A percentile compares a stretch with the other conserved stretches of the same genome.
Evolutionary conservation across 1,140 invertebrate genomes (phyloP).

Genomic region (Dermatophagoides farinae): DNA sequence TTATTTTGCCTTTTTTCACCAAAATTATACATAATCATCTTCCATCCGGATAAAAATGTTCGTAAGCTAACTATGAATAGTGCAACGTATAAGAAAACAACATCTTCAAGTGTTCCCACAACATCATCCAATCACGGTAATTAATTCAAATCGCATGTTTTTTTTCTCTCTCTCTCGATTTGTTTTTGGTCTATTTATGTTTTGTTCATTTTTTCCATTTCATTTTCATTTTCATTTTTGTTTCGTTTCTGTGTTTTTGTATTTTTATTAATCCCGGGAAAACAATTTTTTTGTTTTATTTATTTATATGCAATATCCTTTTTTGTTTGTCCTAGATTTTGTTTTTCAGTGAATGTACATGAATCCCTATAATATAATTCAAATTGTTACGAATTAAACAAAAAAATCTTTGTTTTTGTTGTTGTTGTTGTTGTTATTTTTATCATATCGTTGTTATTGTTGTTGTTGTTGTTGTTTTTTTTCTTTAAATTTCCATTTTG

Average conservation of each 20-base stretch:
- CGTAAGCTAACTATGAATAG: slow-evolving; percentile 64
- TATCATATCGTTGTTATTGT: not conserved
- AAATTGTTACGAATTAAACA: not conserved
- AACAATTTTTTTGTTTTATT: too few relatives aligned
- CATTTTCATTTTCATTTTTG: too few relatives aligned
- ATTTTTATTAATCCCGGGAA: not conserved
- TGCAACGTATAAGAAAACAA: slow-evolving; percentile 26
- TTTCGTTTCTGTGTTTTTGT: too few relatives aligned
- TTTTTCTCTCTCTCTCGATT: too few relatives aligned
- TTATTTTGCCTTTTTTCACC: slow-evolving; percentile 71
- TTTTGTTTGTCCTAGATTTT: too few relatives aligned
- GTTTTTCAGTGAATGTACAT: too few relatives aligned
- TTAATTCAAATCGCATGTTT: too few relatives aligned
- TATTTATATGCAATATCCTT: too few relatives aligned
- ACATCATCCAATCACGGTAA: slow-evolving; percentile 24
- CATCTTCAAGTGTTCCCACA: slow-evolving; percentile 22
- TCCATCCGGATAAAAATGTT: slow-evolving; percentile 74
- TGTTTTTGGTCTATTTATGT: too few relatives aligned
- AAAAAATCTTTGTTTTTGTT: not conserved
- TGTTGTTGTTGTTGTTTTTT: not conserved
- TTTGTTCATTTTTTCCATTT: not conserved
- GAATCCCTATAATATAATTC: too few relatives aligned
- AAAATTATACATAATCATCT: slow-evolving; percentile 80
- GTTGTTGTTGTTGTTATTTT: not conserved
- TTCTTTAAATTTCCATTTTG: not conserved